phyloP scores from a whole-genome alignment of 1,140 invertebrate genomes.

The Heliothis virescens region DNA sequence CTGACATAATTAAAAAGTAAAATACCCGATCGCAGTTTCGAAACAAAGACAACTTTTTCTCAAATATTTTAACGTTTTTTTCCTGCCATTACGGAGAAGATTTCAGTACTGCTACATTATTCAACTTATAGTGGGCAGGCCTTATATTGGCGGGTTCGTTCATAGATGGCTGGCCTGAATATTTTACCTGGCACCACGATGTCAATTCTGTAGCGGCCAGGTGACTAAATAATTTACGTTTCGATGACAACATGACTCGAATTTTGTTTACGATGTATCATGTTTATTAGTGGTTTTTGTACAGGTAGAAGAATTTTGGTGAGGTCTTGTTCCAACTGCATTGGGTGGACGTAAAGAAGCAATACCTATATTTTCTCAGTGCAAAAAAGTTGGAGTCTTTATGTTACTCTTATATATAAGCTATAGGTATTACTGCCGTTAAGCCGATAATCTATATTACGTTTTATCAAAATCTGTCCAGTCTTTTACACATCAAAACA shows the following conservation, averaged over 20 bases:
- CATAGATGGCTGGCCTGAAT: constrained; percentile 12
- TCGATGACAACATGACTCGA: constrained; percentile 8
- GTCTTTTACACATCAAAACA: too few relatives aligned
- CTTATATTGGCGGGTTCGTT: constrained; percentile 4
- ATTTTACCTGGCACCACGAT: constrained; percentile 24
- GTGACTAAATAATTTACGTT: constrained; percentile 5
- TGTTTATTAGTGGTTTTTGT: not conserved
- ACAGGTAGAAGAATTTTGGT: not conserved
- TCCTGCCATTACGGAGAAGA: constrained; percentile 10
- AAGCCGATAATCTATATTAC: too few relatives aligned
- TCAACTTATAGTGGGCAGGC: constrained; percentile 15
- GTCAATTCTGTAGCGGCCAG: constrained; percentile 28
- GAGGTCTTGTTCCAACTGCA: not conserved
- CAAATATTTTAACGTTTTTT: not conserved
- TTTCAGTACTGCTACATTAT: constrained; percentile 34
- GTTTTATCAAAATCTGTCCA: too few relatives aligned
- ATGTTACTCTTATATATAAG: too few relatives aligned
- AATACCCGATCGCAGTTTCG: not conserved
- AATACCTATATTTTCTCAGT: too few relatives aligned
- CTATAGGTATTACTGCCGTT: too few relatives aligned
- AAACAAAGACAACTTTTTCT: not conserved
- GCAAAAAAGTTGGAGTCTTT: too few relatives aligned
- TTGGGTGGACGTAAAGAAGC: not conserved
- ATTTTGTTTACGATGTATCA: constrained; percentile 25
- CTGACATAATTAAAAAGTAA: too few relatives aligned